Percentiles rank a stretch among this genome's conserved stretches.
Conservation (phyloP, 2,888 invertebrate genomes). For the Aspidapion aeneum region DNA sequence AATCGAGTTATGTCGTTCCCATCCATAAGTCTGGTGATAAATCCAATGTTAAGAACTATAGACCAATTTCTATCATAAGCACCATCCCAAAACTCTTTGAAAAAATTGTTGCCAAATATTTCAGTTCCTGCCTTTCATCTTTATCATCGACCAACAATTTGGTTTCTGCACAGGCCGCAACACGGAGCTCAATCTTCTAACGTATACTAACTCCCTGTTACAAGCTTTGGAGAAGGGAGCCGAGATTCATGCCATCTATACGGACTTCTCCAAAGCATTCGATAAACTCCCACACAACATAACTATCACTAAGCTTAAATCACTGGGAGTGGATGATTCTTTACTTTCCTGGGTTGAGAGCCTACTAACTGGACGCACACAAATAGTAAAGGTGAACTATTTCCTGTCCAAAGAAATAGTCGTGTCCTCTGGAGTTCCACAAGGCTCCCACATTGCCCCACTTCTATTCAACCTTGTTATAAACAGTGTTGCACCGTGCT, state of each 20-base stretch:
- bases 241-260: background rate
- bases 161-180: background rate
- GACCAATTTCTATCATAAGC: background rate
- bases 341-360: background rate
- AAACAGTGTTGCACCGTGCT: background rate
- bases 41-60: background rate
- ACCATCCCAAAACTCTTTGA: background rate
- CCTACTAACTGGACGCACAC: background rate
- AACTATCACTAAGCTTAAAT: background rate
- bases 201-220: background rate
- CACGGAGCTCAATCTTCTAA: too few relatives aligned
- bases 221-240: background rate
- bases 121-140: background rate
- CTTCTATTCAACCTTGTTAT: background rate
- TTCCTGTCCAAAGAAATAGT: background rate
- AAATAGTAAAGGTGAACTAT: background rate
- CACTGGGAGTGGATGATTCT: background rate
- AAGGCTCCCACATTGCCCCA: background rate
- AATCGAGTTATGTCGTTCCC: background rate
- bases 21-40: background rate
- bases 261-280: background rate
- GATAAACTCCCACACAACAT: background rate
- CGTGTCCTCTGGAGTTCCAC: background rate
- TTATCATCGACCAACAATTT: background rate
- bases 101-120: background rate